These are phyloP conservation scores for Nysson spinosus DNA, from an alignment of 2,888 invertebrate genomes.

Conservation along the genomic window DNA sequence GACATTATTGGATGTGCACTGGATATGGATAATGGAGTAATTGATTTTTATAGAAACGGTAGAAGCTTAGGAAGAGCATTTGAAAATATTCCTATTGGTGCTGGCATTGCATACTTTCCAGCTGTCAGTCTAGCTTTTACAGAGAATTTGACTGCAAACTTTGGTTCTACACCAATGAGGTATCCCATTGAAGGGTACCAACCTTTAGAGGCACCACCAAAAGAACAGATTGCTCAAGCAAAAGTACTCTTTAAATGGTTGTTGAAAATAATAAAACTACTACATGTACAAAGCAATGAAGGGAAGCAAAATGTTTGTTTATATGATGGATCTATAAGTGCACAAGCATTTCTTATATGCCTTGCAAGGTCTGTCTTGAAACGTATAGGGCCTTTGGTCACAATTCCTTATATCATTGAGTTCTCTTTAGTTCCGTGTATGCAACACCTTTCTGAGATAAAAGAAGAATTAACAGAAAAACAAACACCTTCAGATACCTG, in stretches of 20 bases:
- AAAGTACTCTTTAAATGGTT: conserved; percentile 78
- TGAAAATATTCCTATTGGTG: conserved; percentile 83
- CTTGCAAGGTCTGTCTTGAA: conserved; percentile 78
- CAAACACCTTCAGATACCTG: conserved; percentile 11
- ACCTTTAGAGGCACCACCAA: conserved; percentile 81
- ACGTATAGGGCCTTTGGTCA: conserved; percentile 81
- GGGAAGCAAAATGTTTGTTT: conserved; percentile 13
- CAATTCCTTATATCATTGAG: conserved; percentile 85
- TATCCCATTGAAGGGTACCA: conserved; percentile 84
- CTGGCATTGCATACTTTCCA: conserved; percentile 88
- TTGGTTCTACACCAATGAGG: conserved; percentile 84
- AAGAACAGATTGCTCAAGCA: conserved; percentile 70
- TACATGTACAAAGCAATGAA: conserved; percentile 41
- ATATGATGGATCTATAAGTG: conserved; percentile 61
- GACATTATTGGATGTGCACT: conserved; percentile 87
- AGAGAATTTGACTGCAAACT: conserved; percentile 88
- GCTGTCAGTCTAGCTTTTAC: conserved; percentile 88
- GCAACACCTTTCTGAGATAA: conserved; percentile 57
- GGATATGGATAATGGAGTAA: conserved; percentile 84
- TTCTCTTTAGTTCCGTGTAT: conserved; percentile 82
- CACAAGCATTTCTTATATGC: conserved; percentile 68
- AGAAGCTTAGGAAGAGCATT: conserved; percentile 87
- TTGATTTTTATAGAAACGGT: conserved; percentile 88
- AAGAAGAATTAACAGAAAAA: conserved; percentile 21
- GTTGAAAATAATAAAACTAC: conserved; percentile 72